phyloP scores from a whole-genome alignment of 2,888 invertebrate genomes.

The Plagodis pulveraria region DNA sequence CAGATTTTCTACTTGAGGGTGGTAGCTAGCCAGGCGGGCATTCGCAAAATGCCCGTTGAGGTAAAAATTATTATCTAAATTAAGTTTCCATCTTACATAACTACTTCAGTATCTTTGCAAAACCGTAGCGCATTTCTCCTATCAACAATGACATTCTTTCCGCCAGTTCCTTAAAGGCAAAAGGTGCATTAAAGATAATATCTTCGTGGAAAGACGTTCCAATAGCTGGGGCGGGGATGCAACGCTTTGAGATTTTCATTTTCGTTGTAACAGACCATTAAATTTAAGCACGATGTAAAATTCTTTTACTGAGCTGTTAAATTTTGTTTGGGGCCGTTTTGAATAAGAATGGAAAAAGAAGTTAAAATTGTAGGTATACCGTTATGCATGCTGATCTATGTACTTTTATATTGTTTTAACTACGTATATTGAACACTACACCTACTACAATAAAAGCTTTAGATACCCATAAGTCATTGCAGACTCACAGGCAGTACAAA shows the following conservation, averaged over 20 bases:
- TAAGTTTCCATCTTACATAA: no score
- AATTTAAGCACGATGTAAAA: conserved; percentile 41
- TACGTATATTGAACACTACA: no score
- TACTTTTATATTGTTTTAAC: no score
- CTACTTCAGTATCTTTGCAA: no score
- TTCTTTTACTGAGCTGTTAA: conserved; percentile 36
- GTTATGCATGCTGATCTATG: no score
- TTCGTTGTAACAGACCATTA: conserved; percentile 41
- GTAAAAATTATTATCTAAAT: no score
- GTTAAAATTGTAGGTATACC: neutral
- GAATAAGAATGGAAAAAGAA: conserved; percentile 19
- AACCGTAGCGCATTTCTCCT: conserved; percentile 16
- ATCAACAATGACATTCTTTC: conserved; percentile 40
- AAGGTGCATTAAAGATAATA: conserved; percentile 47
- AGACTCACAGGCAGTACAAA: no score
- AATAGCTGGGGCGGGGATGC: conserved; percentile 46
- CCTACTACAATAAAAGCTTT: no score
- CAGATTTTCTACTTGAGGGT: no score
- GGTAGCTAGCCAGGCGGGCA: no score
- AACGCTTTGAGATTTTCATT: conserved; percentile 56
- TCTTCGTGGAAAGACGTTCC: conserved; percentile 28
- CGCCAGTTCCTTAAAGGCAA: conserved; percentile 45
- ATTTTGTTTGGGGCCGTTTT: conserved; percentile 35
- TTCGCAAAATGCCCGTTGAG: no score
- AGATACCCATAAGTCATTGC: no score